Evolutionary conservation across 2,113 vertebrate genomes (phyloP).

Genomic region (Psilopogon haemacephalus): DNA sequence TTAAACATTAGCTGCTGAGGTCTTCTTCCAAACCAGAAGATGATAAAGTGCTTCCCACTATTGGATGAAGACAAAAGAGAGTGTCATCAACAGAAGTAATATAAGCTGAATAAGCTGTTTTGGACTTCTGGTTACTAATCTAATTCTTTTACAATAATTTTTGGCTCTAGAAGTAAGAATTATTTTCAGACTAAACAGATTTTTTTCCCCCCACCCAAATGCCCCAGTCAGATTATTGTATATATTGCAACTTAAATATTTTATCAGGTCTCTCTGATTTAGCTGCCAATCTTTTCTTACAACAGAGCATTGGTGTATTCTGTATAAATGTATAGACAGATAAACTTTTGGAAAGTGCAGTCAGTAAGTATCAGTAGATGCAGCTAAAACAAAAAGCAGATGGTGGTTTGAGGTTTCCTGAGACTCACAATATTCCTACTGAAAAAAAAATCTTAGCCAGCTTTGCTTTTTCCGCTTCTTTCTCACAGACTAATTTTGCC

Average conservation of each 20-base stretch:
- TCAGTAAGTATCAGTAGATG: background rate
- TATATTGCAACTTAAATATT: background rate
- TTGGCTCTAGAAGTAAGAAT: conserved; percentile 13
- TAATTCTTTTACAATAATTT: conserved; percentile 18
- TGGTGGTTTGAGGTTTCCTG: conserved; percentile 12
- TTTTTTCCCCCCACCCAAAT: background rate
- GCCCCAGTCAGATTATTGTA: background rate
- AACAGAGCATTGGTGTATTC: background rate
- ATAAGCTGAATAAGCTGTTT: conserved; percentile 49
- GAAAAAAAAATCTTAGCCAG: background rate
- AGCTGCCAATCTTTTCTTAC: background rate
- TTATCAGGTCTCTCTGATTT: background rate
- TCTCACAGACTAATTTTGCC: background rate
- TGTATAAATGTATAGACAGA: background rate
- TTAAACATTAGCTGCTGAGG: conserved; percentile 25
- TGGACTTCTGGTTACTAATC: conserved; percentile 10
- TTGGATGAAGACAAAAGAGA: conserved; percentile 49
- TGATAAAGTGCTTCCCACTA: conserved; percentile 37
- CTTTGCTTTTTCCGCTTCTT: background rate
- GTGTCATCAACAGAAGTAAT: conserved; percentile 35
- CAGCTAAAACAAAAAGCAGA: background rate
- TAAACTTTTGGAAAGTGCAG: background rate
- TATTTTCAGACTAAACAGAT: conserved; percentile 5
- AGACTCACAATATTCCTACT: background rate
- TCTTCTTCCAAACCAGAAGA: conserved; percentile 58